Conservation (phyloP, 2,888 invertebrate genomes). For the Mimumesa dahlbomi region DNA sequence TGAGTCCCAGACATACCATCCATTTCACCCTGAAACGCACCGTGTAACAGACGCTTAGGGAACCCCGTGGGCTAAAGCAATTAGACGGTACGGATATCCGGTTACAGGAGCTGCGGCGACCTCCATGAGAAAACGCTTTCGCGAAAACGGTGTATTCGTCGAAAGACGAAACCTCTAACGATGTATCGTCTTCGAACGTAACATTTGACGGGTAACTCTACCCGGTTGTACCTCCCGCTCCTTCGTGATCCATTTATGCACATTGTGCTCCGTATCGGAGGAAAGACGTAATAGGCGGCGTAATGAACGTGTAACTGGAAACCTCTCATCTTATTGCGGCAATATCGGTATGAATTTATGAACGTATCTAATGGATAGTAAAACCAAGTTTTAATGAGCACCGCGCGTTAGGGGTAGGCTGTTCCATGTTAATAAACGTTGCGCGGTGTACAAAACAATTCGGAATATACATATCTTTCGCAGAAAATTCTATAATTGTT, state of each 20-base stretch:
- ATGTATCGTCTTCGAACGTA: slow-evolving; percentile 56
- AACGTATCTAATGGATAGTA: neutral
- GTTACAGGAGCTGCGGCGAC: slow-evolving; percentile 51
- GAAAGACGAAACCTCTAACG: slow-evolving; percentile 61
- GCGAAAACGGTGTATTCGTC: slow-evolving; percentile 55
- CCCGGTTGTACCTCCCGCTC: neutral
- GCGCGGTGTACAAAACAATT: too few species aligned
- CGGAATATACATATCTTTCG: too few species aligned
- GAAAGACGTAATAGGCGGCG: slow-evolving; percentile 32
- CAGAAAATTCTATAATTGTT: too few species aligned
- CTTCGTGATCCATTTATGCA: slow-evolving; percentile 26
- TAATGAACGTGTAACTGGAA: slow-evolving; percentile 51
- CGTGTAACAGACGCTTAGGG: slow-evolving; percentile 51
- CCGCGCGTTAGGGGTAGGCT: neutral
- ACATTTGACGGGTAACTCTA: slow-evolving; percentile 41
- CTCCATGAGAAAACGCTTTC: slow-evolving; percentile 44
- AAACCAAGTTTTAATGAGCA: too few species aligned
- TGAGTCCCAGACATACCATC: slow-evolving; percentile 43
- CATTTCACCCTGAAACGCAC: slow-evolving; percentile 51
- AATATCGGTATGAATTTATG: neutral
- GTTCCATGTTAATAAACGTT: too few species aligned
- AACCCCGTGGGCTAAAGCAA: slow-evolving; percentile 61
- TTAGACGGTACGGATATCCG: slow-evolving; percentile 66
- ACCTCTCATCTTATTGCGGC: slow-evolving; percentile 5
- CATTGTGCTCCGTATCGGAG: neutral